phyloP scores from a whole-genome alignment of 92 coral and sea anemone species.

The Phenganax stokvisi region DNA sequence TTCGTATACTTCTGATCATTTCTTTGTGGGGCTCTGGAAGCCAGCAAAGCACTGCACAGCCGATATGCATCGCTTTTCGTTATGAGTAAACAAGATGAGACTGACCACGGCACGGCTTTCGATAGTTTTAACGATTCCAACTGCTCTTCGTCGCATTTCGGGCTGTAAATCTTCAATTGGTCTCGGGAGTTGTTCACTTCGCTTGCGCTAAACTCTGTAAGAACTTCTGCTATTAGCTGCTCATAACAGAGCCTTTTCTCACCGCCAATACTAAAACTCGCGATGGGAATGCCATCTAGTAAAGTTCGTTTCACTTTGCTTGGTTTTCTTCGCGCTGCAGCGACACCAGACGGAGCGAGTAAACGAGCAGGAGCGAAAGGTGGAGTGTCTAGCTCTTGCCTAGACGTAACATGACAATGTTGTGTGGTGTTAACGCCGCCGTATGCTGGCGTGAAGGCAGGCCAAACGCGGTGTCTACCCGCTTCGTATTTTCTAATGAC shows the following conservation, averaged over 20 bases:
- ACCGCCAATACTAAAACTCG: slow-evolving; percentile 94
- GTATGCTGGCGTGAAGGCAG: slow-evolving; percentile 26
- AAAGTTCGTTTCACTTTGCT: slow-evolving; percentile 83
- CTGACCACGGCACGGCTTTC: slow-evolving; percentile 89
- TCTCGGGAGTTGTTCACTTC: slow-evolving; percentile 78
- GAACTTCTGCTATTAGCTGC: slow-evolving; percentile 76
- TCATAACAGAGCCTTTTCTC: slow-evolving; percentile 91
- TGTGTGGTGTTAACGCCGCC: slow-evolving; percentile 21
- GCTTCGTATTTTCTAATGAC: slow-evolving; percentile 52
- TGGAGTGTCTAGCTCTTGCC: slow-evolving; percentile 18
- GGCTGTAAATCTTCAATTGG: slow-evolving; percentile 88
- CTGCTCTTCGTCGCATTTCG: slow-evolving; percentile 88
- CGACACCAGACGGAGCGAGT: slow-evolving; percentile 33
- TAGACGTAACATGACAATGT: slow-evolving; percentile 40
- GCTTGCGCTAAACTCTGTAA: slow-evolving; percentile 76
- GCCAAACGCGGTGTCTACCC: slow-evolving; percentile 25
- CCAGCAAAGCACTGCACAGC: slow-evolving; percentile 65
- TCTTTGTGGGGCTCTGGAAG: slow-evolving; percentile 65
- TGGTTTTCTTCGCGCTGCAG: slow-evolving; percentile 22
- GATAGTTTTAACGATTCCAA: slow-evolving; percentile 83
- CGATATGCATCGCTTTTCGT: slow-evolving; percentile 96
- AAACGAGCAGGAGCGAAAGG: slow-evolving; percentile 14
- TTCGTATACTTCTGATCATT: slow-evolving; percentile 70
- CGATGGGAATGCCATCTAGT: slow-evolving; percentile 81
- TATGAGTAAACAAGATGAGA: slow-evolving; percentile 73